phyloP scores from a whole-genome alignment of 2,797 vertebrate species.

The Danionella dracula region DNA sequence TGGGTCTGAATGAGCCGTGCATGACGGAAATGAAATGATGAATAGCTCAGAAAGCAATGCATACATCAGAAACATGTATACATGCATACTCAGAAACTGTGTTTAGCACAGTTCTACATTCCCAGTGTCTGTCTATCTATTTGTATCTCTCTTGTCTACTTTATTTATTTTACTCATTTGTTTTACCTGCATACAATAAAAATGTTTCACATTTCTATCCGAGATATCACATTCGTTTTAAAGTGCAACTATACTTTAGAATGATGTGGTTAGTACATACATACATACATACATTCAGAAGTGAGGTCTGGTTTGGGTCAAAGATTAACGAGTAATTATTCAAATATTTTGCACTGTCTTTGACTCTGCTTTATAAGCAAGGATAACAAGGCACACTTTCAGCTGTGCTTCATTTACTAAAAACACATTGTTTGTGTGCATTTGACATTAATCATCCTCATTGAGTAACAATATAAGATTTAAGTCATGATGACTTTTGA shows the following conservation, averaged over 20 bases:
- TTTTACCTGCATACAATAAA: not conserved
- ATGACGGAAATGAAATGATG: slow-evolving; percentile 62
- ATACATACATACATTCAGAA: too few relatives aligned
- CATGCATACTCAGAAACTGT: slow-evolving; percentile 53
- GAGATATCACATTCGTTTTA: too few relatives aligned
- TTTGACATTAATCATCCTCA: too few relatives aligned
- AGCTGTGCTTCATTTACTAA: too few relatives aligned
- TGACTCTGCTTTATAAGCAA: slow-evolving; percentile 7
- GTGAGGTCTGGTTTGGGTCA: not conserved
- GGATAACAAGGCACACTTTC: too few relatives aligned
- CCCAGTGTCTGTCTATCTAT: not conserved
- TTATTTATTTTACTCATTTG: not conserved
- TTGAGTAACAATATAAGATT: too few relatives aligned
- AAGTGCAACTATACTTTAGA: too few relatives aligned
- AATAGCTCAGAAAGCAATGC: slow-evolving; percentile 65
- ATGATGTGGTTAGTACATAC: too few relatives aligned
- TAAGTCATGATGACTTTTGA: too few relatives aligned
- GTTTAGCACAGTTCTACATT: slow-evolving; percentile 13
- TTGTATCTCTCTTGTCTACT: not conserved
- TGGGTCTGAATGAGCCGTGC: slow-evolving; percentile 59
- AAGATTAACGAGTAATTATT: slow-evolving; percentile 32
- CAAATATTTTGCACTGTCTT: not conserved
- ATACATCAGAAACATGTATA: slow-evolving; percentile 64
- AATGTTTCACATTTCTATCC: not conserved
- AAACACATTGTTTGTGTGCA: too few relatives aligned